Conservation (phyloP, 2,113 vertebrate genomes). For the Vicugna pacos region DNA sequence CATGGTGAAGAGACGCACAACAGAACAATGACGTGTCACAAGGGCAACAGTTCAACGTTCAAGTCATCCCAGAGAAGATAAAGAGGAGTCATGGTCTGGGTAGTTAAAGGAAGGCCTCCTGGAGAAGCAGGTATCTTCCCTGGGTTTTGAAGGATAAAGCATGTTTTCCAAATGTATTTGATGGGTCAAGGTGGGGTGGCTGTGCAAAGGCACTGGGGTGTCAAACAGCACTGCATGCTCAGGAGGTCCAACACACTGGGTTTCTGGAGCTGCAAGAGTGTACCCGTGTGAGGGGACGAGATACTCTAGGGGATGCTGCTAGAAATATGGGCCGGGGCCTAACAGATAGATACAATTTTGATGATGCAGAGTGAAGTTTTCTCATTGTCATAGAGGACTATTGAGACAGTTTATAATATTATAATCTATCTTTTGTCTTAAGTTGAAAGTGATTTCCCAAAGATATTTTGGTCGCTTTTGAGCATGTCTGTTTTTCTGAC, state of each 20-base stretch:
- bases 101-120: background rate
- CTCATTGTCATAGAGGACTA: background rate
- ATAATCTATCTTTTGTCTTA: slow-evolving; percentile 35
- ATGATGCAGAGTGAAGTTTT: background rate
- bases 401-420: background rate
- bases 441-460: background rate
- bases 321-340: background rate
- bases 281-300: background rate
- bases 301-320: background rate
- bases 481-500: background rate
- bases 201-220: background rate
- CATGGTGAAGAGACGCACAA: background rate
- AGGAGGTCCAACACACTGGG: background rate
- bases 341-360: background rate
- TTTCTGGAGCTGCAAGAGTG: background rate
- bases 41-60: too few relatives aligned
- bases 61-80: background rate
- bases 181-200: rapidly evolving
- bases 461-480: background rate
- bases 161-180: background rate
- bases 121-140: background rate
- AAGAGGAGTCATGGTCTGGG: background rate
- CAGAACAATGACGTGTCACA: background rate
- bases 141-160: background rate
- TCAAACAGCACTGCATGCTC: background rate